A percentile compares a stretch with the other conserved stretches of the same genome.
Conservation (phyloP, 2,113 vertebrate species). For the Phoenicopterus ruber region DNA sequence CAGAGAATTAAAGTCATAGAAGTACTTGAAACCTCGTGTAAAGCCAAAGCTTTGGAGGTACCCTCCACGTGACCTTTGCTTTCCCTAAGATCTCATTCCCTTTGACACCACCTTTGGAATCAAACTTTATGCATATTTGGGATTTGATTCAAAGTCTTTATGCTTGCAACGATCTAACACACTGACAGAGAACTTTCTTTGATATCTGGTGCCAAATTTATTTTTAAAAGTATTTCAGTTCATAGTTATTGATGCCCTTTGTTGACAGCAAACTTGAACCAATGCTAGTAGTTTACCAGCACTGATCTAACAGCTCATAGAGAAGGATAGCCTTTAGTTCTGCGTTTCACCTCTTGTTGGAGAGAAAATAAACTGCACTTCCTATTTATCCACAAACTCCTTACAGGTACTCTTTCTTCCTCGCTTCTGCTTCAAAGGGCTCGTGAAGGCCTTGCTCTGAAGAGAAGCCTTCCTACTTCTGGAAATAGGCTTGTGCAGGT, state of each 20-base stretch:
- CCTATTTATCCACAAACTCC: neutral
- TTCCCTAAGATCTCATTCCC: neutral
- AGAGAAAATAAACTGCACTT: neutral
- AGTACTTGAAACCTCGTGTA: neutral
- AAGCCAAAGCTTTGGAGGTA: neutral
- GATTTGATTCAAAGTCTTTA: neutral
- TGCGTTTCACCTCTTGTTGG: neutral
- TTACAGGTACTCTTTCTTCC: neutral
- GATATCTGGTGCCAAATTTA: neutral
- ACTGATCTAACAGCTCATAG: neutral
- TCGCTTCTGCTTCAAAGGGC: neutral
- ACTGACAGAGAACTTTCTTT: neutral
- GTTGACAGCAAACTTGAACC: neutral
- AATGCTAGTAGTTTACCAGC: neutral
- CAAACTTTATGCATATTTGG: neutral
- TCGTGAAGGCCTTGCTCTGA: neutral
- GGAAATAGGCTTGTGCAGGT: neutral
- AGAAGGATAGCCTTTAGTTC: neutral
- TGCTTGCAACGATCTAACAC: neutral
- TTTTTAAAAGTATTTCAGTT: neutral
- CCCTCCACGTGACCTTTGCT: neutral
- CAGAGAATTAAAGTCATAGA: neutral
- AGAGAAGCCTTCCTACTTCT: neutral
- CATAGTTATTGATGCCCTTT: neutral
- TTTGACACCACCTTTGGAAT: neutral